These are phyloP conservation scores for Xestia rhomboidea DNA, from an alignment of 2,888 invertebrate species.

Conservation along the genomic window DNA sequence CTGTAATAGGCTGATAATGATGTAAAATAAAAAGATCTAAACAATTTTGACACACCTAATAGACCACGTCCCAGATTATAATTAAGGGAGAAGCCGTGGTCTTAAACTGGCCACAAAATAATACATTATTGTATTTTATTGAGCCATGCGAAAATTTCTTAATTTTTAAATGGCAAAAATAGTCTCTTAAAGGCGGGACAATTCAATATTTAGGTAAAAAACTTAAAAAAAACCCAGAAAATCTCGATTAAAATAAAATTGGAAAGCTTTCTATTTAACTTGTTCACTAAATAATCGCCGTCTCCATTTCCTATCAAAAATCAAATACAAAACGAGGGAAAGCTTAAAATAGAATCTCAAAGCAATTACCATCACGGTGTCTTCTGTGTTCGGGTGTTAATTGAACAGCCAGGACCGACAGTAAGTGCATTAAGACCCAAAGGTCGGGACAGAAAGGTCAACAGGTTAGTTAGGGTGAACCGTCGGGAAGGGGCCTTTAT, in stretches of 20 bases:
- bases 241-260: background rate
- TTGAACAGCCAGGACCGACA: conserved; percentile 47
- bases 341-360: conserved; percentile 28
- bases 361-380: conserved; percentile 29
- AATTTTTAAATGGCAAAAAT: too few species aligned
- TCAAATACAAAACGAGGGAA: conserved; percentile 24
- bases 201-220: too few species aligned
- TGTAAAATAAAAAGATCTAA: too few species aligned
- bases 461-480: conserved; percentile 38
- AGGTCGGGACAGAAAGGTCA: conserved; percentile 62
- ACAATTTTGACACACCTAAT: too few species aligned
- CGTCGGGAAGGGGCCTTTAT: background rate
- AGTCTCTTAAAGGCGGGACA: too few species aligned
- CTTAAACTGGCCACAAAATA: too few species aligned
- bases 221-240: background rate
- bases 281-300: background rate
- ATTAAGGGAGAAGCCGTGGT: too few species aligned
- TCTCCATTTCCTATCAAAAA: conserved; percentile 20
- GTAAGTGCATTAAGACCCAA: conserved; percentile 62
- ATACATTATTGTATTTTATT: too few species aligned
- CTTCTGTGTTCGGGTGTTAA: conserved; percentile 44
- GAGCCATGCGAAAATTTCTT: too few species aligned
- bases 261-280: background rate
- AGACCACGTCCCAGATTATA: too few species aligned
- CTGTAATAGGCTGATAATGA: too few species aligned